Percentiles rank a stretch among this genome's conserved stretches.
Evolutionary conservation across 2,888 invertebrate species (phyloP).

Genomic region (Slavum lentiscoides): DNA sequence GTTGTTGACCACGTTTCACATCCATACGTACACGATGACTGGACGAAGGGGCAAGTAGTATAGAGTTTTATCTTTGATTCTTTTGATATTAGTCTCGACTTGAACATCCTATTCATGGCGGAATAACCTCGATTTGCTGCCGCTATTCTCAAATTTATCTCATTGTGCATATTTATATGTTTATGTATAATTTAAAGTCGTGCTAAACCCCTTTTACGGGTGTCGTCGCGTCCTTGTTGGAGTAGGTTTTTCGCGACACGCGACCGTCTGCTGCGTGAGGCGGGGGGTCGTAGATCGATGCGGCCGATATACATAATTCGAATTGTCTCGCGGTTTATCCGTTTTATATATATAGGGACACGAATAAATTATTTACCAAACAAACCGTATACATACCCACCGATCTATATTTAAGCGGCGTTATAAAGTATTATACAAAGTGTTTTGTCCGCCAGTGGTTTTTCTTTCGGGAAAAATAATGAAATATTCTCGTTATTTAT

Average conservation of each 20-base stretch:
- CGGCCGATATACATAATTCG: background rate
- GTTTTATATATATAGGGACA: background rate
- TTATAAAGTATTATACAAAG: background rate
- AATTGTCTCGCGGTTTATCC: background rate
- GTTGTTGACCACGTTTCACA: too few species aligned
- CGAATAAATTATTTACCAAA: conserved; percentile 29
- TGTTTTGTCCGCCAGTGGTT: background rate
- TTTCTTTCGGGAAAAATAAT: conserved; percentile 2
- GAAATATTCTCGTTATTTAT: background rate
- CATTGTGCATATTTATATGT: background rate
- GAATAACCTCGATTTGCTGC: too few species aligned
- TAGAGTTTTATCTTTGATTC: too few species aligned
- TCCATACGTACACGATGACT: too few species aligned
- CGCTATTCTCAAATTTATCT: too few species aligned
- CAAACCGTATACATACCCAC: background rate
- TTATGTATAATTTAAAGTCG: too few species aligned
- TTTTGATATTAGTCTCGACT: too few species aligned
- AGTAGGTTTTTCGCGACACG: background rate
- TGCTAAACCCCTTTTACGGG: background rate
- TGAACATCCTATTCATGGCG: too few species aligned
- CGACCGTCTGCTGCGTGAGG: background rate
- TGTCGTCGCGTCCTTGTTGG: background rate
- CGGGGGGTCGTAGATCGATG: background rate
- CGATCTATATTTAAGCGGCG: background rate
- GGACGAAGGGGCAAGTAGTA: too few species aligned